A percentile compares a stretch with the other conserved stretches of the same genome.
Conservation (phyloP, 1,140 invertebrate genomes). For the Eurosta solidaginis region DNA sequence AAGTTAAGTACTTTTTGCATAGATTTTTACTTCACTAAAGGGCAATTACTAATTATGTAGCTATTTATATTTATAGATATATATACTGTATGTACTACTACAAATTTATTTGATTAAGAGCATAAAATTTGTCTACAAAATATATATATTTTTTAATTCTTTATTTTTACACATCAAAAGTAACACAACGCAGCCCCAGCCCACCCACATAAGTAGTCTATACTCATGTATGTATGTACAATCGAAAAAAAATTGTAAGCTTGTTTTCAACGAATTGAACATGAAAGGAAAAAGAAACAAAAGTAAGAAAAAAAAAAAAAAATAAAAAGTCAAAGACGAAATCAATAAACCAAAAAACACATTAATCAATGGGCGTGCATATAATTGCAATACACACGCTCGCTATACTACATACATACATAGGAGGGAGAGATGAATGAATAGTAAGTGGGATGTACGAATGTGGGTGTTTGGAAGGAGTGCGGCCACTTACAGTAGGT, state of each 20-base stretch:
- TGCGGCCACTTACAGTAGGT: conserved; percentile 72
- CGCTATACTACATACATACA: no score
- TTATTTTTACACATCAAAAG: neutral
- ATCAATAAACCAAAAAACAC: neutral
- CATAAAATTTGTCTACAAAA: neutral
- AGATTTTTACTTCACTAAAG: neutral
- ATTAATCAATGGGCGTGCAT: neutral
- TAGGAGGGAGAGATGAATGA: no score
- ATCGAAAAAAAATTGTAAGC: neutral
- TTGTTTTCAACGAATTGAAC: neutral
- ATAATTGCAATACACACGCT: no score
- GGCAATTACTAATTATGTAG: neutral
- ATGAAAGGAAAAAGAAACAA: neutral
- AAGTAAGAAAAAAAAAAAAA: neutral
- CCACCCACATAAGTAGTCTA: neutral
- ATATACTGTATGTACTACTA: no score
- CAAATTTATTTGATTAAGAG: neutral
- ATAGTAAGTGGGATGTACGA: neutral
- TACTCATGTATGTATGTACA: neutral
- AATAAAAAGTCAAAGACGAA: neutral
- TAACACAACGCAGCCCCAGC: neutral
- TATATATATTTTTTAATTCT: neutral
- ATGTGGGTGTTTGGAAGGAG: neutral
- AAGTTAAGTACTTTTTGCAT: conserved; percentile 6
- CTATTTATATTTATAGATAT: neutral